Percentiles rank a stretch among this genome's conserved stretches.
Evolutionary conservation across 1,140 invertebrate species (phyloP).

Genomic region (Onthophagus taurus): DNA sequence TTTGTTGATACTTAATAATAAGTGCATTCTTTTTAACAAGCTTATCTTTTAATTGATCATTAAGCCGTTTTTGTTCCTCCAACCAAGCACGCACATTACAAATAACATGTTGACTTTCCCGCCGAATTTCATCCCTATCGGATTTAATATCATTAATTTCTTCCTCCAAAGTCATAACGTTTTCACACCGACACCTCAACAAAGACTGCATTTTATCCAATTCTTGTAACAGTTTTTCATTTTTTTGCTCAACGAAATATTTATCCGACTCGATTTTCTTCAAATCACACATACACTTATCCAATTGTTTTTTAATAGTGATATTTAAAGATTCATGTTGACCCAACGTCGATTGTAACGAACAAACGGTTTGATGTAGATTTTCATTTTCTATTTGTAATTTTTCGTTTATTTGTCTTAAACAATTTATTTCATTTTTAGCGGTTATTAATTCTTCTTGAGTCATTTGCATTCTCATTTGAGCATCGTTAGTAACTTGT

Average conservation of each 20-base stretch:
- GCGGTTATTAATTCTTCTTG: constrained; percentile 26
- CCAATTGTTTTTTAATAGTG: constrained; percentile 15
- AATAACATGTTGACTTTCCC: constrained; percentile 27
- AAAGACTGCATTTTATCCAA: constrained; percentile 22
- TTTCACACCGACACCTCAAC: constrained; percentile 18
- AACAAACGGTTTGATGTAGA: neutral
- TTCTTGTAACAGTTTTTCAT: constrained; percentile 21
- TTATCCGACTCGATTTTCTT: constrained; percentile 24
- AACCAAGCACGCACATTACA: constrained; percentile 28
- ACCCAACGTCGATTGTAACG: neutral
- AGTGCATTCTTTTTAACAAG: constrained; percentile 21
- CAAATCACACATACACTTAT: constrained; percentile 24
- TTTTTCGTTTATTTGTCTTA: neutral
- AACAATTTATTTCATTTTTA: constrained; percentile 24
- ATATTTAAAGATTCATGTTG: neutral
- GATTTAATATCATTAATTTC: constrained; percentile 24
- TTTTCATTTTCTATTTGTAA: constrained; percentile 4
- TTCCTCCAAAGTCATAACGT: constrained; percentile 21
- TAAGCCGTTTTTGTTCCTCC: constrained; percentile 28
- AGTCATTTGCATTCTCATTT: constrained; percentile 15
- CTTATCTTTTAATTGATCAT: constrained; percentile 20
- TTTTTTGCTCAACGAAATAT: constrained; percentile 20
- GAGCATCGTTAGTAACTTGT: constrained; percentile 1
- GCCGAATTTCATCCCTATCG: constrained; percentile 24
- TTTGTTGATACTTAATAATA: constrained; percentile 18